Base-by-base conservation (phyloP, 2,888 invertebrate genomes). In the Dynastes maya region DNA sequence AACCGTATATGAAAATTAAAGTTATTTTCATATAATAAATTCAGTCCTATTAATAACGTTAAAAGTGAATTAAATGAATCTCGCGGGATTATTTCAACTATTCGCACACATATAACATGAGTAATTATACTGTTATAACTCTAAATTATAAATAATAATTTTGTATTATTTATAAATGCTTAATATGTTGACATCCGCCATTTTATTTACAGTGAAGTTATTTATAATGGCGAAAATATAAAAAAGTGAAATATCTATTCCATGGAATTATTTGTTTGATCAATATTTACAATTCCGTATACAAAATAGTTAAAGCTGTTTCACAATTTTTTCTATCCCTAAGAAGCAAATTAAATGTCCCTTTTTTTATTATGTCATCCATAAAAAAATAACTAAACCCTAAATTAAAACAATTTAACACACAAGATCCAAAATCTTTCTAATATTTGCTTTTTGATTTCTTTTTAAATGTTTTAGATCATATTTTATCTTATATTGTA, bases 141-240 rank as follows among this genome's bases (percentile, higher is more conserved):
- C 40, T 61, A 74, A 74, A 74, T 74, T 13, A n/a, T 45, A 74
- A 74, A 61, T 74, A 16, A 40, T 72, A 16, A 58, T 32, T 27
- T 61, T 58, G 53, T 40, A 61, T 67, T 74, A 78, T 78, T 78
- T 78, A 74, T 65, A 78, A 78, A 78, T 78, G 78, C 72, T 78
- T 63, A 61, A 76, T 65, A 64, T 79, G 79, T 79, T 79, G 79
- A 79, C 79, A 79, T 79, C 76, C 70, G 70, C 79, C 79, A 79
- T 79, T 79, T 79, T 79, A 78, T 55, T 53, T 72, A 53, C 37
- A 29, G 53, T 72, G 78, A 78, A 78, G 53, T 78, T 78, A 63
- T 63, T 32, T 63, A 9, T 32, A 8, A 29, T 29, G 63, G 29
- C 13, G 29, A 27, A 63, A 29, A 9, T 63, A 9, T 32, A 32